Evolutionary conservation across 1,140 invertebrate genomes (phyloP).

Genomic region (Procambarus clarkii): DNA sequence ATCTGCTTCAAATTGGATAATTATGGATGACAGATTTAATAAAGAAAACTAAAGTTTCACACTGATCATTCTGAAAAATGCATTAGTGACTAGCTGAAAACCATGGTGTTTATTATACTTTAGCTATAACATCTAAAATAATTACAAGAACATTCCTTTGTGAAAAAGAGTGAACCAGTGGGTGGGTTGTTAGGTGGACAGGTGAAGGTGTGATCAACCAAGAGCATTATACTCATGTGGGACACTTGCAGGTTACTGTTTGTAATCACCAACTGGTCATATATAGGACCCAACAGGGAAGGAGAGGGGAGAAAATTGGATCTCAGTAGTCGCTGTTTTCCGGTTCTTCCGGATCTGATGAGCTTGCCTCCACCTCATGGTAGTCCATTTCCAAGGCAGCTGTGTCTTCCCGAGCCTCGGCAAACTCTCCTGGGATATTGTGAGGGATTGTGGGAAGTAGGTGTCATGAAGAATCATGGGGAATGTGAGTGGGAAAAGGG

Average conservation of each 20-base stretch:
- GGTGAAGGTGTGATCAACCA: background rate
- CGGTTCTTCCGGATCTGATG: background rate
- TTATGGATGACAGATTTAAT: background rate
- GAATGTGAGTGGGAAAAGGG: background rate
- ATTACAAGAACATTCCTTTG: background rate
- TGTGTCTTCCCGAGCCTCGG: constrained; percentile 41
- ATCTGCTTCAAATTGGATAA: background rate
- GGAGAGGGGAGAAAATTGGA: background rate
- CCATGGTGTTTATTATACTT: background rate
- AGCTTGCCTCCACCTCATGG: constrained; percentile 28
- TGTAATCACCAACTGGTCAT: background rate
- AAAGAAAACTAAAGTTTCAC: background rate
- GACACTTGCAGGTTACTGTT: background rate
- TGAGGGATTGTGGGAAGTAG: background rate
- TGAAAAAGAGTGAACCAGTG: background rate
- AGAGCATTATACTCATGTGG: background rate
- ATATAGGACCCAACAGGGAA: background rate
- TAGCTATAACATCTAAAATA: background rate
- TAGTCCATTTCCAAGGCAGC: constrained; percentile 42
- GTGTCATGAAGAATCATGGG: background rate
- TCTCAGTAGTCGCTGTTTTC: background rate
- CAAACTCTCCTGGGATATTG: constrained; percentile 30
- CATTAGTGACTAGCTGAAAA: background rate
- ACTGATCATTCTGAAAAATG: constrained; percentile 3
- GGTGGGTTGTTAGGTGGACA: background rate